Evolutionary conservation across 1,140 invertebrate species (phyloP).

Genomic region (Lordiphosa clarofinis): DNA sequence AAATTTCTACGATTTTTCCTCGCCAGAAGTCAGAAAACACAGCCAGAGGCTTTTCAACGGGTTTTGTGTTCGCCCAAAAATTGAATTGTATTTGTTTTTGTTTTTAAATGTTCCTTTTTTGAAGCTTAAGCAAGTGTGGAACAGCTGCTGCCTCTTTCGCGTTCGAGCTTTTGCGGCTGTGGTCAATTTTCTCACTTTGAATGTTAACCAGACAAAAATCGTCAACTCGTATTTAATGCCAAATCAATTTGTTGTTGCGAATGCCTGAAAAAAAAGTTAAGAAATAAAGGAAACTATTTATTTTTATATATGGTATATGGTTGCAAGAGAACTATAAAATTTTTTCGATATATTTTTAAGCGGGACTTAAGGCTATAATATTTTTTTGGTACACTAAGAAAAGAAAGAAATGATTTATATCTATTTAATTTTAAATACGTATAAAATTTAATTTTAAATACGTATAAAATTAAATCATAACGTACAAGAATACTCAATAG

Average conservation of each 20-base stretch:
- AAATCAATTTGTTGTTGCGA: no score
- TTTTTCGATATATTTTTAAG: not conserved
- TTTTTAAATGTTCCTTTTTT: constrained; percentile 10
- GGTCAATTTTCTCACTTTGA: constrained; percentile 48
- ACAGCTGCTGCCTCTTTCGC: constrained; percentile 1
- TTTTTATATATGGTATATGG: constrained; percentile 25
- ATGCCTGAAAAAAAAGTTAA: no score
- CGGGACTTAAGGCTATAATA: no score
- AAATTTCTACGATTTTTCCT: constrained; percentile 55
- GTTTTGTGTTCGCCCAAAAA: constrained; percentile 24
- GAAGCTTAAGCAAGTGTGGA: constrained; percentile 5
- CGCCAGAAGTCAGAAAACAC: constrained; percentile 11
- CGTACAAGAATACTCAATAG: no score
- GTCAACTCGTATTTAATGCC: no score
- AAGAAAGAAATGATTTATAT: no score
- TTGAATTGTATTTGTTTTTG: constrained; percentile 16
- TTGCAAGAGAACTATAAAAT: not conserved
- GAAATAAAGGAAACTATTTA: constrained; percentile 1
- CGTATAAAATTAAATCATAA: no score
- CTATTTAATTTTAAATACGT: no score
- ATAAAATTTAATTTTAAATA: no score
- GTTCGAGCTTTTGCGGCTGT: constrained; percentile 23
- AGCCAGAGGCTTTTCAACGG: constrained; percentile 31
- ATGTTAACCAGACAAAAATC: constrained; percentile 19
- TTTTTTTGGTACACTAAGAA: no score